Evolutionary conservation across 2,888 invertebrate genomes (phyloP), one percentile per base, ranked within the genome.

Genomic region (Cacoxenus indagator): DNA sequence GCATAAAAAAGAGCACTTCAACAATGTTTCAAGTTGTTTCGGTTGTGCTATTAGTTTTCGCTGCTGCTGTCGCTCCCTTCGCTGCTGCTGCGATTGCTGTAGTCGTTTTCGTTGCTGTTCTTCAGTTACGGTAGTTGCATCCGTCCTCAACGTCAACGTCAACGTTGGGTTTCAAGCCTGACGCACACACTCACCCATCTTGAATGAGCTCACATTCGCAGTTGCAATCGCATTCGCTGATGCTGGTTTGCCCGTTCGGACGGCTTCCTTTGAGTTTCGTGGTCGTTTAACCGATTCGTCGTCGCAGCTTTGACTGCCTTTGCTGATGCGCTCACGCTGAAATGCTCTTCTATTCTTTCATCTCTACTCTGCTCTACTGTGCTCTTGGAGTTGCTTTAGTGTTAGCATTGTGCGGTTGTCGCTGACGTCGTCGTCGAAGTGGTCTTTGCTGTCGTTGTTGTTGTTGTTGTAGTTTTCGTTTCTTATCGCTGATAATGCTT

Each of bases 231-330:
- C 57, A 57, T 14, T 14, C 19, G 24, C 54, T 54, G 43, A 74
- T 76, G 76, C 78, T 76, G 65, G 69, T 67, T 75, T 75, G 70
- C 70, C n/a, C 29, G n/a, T 69, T 67, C 61, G 72, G 75, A 57
- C 75, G 76, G 78, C 68, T 65, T 73, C 81, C 80, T 83, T 80
- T 80, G 80, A 75, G 71, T 70, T 26, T 17, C 54, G 24, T 57
- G 27, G 57, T 57, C 27, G 57, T 57, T 57, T 27, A 29, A 17
- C 57, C 57, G 57, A 59, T 70, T 19, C 70, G 43, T 43, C 43
- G n/a, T 64, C 19, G 73, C 26, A 27, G 19, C 83, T 77, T 81
- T 81, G 79, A 81, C 37, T 61, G 57, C 57, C 57, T 57, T 11
- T 59, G 57, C 29, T 57, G 29, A 24, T 54, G 54, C 14, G 26